A percentile compares a stretch with the other conserved stretches of the same genome.
phyloP scores from a whole-genome alignment of 1,140 invertebrate species.

The Diachasmimorpha longicaudata region DNA sequence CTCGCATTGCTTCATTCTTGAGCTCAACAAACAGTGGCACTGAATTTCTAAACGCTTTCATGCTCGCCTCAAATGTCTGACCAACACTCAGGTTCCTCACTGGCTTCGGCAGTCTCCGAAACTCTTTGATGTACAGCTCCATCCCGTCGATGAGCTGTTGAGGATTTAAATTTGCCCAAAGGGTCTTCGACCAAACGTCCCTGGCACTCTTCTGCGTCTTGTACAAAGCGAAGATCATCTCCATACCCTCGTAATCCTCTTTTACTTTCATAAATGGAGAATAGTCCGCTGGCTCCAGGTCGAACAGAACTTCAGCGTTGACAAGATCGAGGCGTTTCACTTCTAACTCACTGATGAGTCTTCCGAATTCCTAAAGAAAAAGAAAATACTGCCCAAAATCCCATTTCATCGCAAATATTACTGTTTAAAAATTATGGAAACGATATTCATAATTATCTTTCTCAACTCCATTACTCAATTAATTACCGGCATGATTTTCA shows the following conservation, averaged over 20 bases:
- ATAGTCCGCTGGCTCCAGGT: slow-evolving; percentile 82
- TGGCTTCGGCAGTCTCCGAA: slow-evolving; percentile 68
- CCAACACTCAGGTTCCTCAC: slow-evolving; percentile 69
- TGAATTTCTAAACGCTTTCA: slow-evolving; percentile 88
- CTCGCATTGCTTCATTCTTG: slow-evolving; percentile 87
- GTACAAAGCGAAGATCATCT: slow-evolving; percentile 80
- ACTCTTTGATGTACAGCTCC: slow-evolving; percentile 81
- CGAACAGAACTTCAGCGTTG: slow-evolving; percentile 85
- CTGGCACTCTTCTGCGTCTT: slow-evolving; percentile 77
- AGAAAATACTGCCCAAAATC: too few relatives aligned
- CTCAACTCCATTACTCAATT: neutral
- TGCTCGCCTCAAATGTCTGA: slow-evolving; percentile 74
- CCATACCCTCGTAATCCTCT: slow-evolving; percentile 75
- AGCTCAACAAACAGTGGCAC: slow-evolving; percentile 88
- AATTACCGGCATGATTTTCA: slow-evolving; percentile 70
- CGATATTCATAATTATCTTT: too few relatives aligned
- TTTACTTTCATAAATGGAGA: slow-evolving; percentile 74
- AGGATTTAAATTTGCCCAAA: slow-evolving; percentile 87
- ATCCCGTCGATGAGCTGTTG: slow-evolving; percentile 84
- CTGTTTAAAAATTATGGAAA: too few relatives aligned
- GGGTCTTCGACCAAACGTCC: slow-evolving; percentile 81
- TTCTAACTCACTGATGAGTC: slow-evolving; percentile 73
- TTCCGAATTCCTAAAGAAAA: slow-evolving; percentile 67
- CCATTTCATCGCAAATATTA: too few relatives aligned
- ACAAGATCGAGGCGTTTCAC: slow-evolving; percentile 71